Conservation (phyloP, 2,113 vertebrate genomes). For the Dasypus novemcinctus region DNA sequence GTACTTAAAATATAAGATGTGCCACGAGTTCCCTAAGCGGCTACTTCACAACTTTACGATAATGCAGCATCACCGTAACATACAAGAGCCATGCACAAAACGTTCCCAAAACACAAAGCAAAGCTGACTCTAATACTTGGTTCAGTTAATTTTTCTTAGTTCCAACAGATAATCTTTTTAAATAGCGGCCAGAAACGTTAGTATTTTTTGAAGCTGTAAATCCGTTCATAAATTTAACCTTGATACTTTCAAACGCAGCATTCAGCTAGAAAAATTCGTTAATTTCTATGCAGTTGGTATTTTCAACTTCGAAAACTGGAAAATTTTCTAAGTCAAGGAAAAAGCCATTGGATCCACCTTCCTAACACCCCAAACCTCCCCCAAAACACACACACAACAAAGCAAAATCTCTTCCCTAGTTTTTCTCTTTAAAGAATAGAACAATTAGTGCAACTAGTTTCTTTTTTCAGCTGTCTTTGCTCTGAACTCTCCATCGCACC, state of each 20-base stretch:
- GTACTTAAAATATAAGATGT: background rate
- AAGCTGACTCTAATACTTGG: background rate
- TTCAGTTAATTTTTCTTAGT: background rate
- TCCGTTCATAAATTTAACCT: background rate
- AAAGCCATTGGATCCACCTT: background rate
- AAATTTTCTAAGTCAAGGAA: background rate
- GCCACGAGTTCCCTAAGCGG: background rate
- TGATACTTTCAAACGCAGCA: background rate
- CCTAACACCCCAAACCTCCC: background rate
- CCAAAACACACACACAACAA: background rate
- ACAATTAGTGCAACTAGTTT: background rate
- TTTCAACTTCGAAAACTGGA: conserved; percentile 25
- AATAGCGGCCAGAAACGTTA: background rate
- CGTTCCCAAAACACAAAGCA: background rate
- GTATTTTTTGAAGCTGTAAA: background rate
- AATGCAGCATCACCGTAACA: background rate
- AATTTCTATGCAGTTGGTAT: background rate
- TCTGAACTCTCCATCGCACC: background rate
- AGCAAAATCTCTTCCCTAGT: background rate
- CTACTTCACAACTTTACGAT: background rate
- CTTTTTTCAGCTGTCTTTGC: background rate
- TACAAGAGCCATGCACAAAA: background rate
- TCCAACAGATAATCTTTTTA: background rate
- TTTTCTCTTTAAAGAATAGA: background rate
- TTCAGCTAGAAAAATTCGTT: background rate